Conservation (phyloP, 2,888 invertebrate species). For the Caenorhabditis becei region DNA sequence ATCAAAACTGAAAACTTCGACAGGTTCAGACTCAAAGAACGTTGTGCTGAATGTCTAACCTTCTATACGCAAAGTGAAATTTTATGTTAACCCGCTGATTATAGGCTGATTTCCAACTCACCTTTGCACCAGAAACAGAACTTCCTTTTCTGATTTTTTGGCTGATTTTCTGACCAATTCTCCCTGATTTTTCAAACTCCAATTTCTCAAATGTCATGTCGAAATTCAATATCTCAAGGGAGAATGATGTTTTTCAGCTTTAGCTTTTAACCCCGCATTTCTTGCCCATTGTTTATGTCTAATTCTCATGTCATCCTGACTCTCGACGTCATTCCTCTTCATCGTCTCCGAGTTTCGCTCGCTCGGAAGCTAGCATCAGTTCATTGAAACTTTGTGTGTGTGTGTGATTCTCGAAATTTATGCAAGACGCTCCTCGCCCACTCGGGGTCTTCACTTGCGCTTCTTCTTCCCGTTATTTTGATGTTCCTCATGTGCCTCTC, state of each 20-base stretch:
- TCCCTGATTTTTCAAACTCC: not conserved
- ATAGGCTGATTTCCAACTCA: no score
- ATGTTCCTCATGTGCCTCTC: constrained; percentile 15
- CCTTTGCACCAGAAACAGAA: no score
- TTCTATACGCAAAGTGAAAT: no score
- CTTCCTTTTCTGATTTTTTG: not conserved
- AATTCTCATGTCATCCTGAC: constrained; percentile 16
- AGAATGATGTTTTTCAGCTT: not conserved
- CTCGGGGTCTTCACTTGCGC: constrained; percentile 4
- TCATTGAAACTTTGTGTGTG: not conserved
- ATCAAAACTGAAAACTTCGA: no score
- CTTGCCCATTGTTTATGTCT: constrained; percentile 22
- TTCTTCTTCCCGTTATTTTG: constrained; percentile 28
- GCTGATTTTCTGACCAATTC: not conserved
- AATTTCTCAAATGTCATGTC: not conserved
- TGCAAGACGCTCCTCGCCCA: constrained; percentile 28
- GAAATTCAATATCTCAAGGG: constrained; percentile 8
- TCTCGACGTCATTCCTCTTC: not conserved
- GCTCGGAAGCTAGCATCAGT: not conserved
- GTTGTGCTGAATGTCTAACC: no score
- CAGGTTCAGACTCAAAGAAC: no score
- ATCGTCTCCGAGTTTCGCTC: not conserved
- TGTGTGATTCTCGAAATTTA: constrained; percentile 46
- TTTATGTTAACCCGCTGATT: no score
- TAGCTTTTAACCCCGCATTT: not conserved